Evolutionary conservation across 2,888 invertebrate genomes (phyloP).

Genomic region (Pandemis cinnamomeana): DNA sequence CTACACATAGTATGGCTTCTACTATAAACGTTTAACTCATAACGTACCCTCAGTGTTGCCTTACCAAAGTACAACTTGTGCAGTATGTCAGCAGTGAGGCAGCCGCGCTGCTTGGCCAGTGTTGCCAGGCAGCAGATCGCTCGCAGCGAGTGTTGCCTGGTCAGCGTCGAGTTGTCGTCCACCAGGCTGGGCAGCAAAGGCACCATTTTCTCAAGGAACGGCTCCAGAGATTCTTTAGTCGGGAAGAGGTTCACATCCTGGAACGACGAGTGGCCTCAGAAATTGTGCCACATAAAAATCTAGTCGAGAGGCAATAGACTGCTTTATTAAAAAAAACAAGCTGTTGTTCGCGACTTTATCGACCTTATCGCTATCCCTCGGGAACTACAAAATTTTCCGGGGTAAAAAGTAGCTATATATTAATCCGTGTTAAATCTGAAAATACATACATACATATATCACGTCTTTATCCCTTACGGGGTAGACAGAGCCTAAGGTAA

Average conservation of each 20-base stretch:
- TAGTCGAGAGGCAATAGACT: too few species aligned
- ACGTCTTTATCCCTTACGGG: too few species aligned
- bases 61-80: constrained; percentile 86
- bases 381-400: too few species aligned
- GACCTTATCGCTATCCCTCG: too few species aligned
- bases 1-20: too few species aligned
- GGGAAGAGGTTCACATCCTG: constrained; percentile 79
- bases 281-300: neutral
- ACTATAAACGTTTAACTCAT: neutral
- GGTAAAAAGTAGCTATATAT: too few species aligned
- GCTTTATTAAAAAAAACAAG: too few species aligned
- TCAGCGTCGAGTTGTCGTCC: constrained; percentile 87
- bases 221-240: constrained; percentile 70
- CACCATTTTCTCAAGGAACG: constrained; percentile 78
- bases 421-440: too few species aligned
- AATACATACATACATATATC: too few species aligned
- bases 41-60: neutral
- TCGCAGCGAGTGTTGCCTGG: constrained; percentile 85
- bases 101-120: constrained; percentile 62
- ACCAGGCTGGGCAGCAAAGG: constrained; percentile 85
- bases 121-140: constrained; percentile 79
- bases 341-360: too few species aligned
- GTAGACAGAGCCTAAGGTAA: too few species aligned
- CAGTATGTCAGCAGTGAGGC: constrained; percentile 79
- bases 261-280: constrained; percentile 30